Base-by-base conservation (phyloP, 2,113 vertebrate genomes). In the Chlorodrepanis virens region DNA sequence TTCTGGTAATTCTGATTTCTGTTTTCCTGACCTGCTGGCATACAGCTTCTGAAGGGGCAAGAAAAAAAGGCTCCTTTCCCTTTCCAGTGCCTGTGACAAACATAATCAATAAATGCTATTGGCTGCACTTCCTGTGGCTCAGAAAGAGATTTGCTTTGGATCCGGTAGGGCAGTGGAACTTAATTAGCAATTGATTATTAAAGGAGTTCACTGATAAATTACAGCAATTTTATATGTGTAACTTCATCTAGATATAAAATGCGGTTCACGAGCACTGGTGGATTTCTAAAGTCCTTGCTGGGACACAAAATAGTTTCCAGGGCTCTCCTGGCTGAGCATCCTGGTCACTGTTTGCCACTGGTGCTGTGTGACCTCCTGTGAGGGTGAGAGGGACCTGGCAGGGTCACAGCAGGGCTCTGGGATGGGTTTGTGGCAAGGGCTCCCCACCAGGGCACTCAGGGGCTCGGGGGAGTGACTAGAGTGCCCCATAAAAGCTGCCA, bases 171-270 rank as follows among this genome's bases (percentile, higher is more conserved):
- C 74, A 83, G 27, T 15, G 86, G 54, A 92, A 89, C 77, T 97
- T 93, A 95, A 96, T 92, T 89, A 96, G 33, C 77, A 71, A 82
- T 91, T 87, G 90, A 94, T 93, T 89, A 87, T 90, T 82, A 82
- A 59, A 44, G 44, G 68, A 70, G 20, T 64, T 86, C 60, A 52
- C 59, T 80, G 67, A 63, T 28, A 45, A 70, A 52, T 49, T 83
- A 68, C 28, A 70, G 49, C 47, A 57, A 19, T 79, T 94, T 54
- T 78, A 10, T 9, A 25, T 8, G 11, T 35, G 37, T 67, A 71
- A 45, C 23, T 81, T 61, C 3, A 52, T 23, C 13, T 57, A 4
- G 11, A 17, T 42, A n/a, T 50, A 47, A 83, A 80, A 49, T 1
- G 4, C 11, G 50, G 67, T 63, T 61, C 37, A 39, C 23, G 39